Base-by-base conservation (phyloP, 2,113 vertebrate genomes). In the Rhea americana region DNA sequence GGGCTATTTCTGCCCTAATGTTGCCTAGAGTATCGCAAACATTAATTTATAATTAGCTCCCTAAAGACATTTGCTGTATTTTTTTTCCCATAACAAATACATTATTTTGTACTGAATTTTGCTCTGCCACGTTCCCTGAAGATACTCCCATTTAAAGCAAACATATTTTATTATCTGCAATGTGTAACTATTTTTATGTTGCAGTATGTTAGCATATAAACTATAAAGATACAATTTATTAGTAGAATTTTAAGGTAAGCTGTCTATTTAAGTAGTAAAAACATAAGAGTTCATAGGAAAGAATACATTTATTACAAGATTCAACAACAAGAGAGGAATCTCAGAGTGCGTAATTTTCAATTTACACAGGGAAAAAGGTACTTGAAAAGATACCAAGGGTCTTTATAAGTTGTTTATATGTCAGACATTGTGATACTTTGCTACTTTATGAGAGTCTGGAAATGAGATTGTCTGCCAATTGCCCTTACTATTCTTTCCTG, bases 381-480 rank as follows among this genome's bases (percentile, higher is more conserved):
- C 4, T 51, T 59, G 65, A 65, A 89, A 83, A 85, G 88, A 82
- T 84, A 88, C 26, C 8, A 76, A 67, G 9, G 30, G 28, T 63
- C 67, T 82, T 86, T 43, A 10, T 71, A 78, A 89, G 10, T 58
- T 45, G 77, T 56, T 79, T 90, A 81, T 77, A 59, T 75, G 70
- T 79, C 74, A 89, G 56, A 24, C 79, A 86, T 45, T 16, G 56
- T 1, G 2, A 86, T 63, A 35, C 43, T 92, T 82, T 82, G 47
- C 22, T 68, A 45, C 77, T 79, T 89, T 91, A 82, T 76, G 18
- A 67, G 47, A 82, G 48, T 43, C 62, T 94, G 91, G 89, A 37
- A 94, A 95, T 89, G 17, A 93, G 74, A 89, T 85, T 72, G 51
- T 53, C 70, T 93, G 70, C 61, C 87, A 94, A 96, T 78, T 87